Evolutionary conservation across 1,140 invertebrate genomes (phyloP).

Genomic region (Sycophila sp.): DNA sequence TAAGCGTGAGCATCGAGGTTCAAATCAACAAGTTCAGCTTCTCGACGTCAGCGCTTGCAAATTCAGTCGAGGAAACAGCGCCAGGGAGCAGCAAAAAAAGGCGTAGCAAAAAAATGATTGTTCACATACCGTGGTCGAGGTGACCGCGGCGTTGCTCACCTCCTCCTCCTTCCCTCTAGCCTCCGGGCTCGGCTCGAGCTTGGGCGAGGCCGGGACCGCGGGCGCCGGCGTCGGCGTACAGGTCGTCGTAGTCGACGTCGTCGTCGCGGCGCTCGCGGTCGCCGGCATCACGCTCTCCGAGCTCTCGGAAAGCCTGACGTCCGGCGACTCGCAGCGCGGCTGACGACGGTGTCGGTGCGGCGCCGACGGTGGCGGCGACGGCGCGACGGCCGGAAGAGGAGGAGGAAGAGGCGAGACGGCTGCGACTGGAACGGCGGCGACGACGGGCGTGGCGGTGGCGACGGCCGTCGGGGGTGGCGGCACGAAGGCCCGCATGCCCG

Average conservation of each 20-base stretch:
- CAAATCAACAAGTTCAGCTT: no score
- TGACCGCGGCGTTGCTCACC: conserved; percentile 58
- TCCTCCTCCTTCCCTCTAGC: conserved; percentile 46
- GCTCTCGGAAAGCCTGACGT: not conserved
- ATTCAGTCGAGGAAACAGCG: no score
- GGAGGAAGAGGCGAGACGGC: not conserved
- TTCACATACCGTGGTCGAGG: conserved; percentile 57
- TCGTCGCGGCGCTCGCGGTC: not conserved
- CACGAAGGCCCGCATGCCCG: no score
- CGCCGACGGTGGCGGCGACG: not conserved
- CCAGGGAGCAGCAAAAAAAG: not conserved
- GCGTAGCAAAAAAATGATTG: not conserved
- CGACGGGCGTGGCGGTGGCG: not conserved
- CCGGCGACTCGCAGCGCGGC: not conserved
- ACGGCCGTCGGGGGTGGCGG: conserved; percentile 47
- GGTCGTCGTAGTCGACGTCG: not conserved
- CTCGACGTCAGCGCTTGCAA: no score
- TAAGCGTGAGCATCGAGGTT: no score
- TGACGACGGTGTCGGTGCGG: not conserved
- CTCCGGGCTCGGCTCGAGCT: conserved; percentile 40
- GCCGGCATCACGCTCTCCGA: not conserved
- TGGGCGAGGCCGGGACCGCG: conserved; percentile 35
- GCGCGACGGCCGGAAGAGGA: not conserved
- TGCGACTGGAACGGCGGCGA: not conserved
- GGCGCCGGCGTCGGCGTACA: not conserved